These are phyloP conservation scores for Etia nguti DNA, from an alignment of 2,113 vertebrate genomes.

Conservation along the genomic window DNA sequence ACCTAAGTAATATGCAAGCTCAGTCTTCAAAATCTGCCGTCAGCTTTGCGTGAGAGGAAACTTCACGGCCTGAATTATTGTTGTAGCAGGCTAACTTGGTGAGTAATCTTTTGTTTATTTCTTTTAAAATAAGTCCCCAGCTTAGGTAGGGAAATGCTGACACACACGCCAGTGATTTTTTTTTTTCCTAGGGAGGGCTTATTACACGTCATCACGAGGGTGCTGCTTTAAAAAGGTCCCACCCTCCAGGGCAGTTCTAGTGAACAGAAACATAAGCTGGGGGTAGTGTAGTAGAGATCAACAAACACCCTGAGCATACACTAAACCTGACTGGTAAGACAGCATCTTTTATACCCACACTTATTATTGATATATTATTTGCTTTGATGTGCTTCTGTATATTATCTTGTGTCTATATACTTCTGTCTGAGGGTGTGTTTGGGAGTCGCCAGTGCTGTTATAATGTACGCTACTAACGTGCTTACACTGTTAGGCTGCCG, in stretches of 20 bases:
- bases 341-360: not conserved
- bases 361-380: not conserved
- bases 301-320: not conserved
- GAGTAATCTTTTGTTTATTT: not conserved
- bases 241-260: not conserved
- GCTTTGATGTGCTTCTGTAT: not conserved
- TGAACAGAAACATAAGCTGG: not conserved
- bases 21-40: not conserved
- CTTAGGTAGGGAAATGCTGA: not conserved
- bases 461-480: not conserved
- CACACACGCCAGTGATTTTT: not conserved
- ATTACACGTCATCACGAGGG: not conserved
- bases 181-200: not conserved
- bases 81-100: not conserved
- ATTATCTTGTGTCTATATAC: no score
- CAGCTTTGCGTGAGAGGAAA: not conserved
- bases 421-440: not conserved
- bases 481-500: not conserved
- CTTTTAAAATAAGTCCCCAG: not conserved
- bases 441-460: not conserved
- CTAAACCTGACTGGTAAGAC: not conserved
- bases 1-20: not conserved
- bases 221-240: not conserved
- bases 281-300: not conserved
- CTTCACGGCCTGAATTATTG: not conserved